Percentiles rank a stretch among this genome's conserved stretches.
Evolutionary conservation across 2,113 vertebrate genomes (phyloP).

Genomic region (Chaetodon auriga): DNA sequence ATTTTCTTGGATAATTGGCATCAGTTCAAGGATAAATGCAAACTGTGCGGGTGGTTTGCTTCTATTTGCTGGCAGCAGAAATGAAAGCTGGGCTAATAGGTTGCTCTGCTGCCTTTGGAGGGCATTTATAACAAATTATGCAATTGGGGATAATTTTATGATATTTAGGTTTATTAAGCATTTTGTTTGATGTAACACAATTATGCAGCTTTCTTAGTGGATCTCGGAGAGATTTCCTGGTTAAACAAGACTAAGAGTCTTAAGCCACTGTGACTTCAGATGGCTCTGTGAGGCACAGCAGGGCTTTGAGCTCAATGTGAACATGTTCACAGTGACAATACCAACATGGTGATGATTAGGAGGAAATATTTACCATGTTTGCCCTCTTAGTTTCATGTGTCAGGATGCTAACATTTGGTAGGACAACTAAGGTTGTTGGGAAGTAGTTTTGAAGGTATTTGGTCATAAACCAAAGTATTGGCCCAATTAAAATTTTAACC

Average conservation of each 20-base stretch:
- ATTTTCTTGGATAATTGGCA: conserved; percentile 47
- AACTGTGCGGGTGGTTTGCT: conserved; percentile 1
- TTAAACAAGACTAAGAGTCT: not conserved
- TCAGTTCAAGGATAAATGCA: conserved; percentile 18
- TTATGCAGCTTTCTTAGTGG: not conserved
- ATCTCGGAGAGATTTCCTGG: not conserved
- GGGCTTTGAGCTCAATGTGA: not conserved
- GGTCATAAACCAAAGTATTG: too few relatives aligned
- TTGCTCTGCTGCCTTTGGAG: not conserved
- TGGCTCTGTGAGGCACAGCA: not conserved
- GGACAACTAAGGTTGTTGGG: too few relatives aligned
- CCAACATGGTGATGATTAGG: not conserved
- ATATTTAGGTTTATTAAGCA: not conserved
- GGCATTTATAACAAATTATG: conserved; percentile 23
- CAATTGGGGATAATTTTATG: not conserved
- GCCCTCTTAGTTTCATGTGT: not conserved
- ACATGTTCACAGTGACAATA: not conserved
- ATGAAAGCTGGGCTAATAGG: not conserved
- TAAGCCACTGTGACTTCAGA: not conserved
- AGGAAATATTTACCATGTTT: not conserved
- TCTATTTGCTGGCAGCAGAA: conserved; percentile 18
- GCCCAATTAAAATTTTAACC: not conserved
- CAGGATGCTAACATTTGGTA: not conserved
- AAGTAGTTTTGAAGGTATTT: too few relatives aligned
- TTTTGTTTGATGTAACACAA: not conserved